Conservation (phyloP, 2,797 vertebrate genomes). For the Manis pentadactyla region DNA sequence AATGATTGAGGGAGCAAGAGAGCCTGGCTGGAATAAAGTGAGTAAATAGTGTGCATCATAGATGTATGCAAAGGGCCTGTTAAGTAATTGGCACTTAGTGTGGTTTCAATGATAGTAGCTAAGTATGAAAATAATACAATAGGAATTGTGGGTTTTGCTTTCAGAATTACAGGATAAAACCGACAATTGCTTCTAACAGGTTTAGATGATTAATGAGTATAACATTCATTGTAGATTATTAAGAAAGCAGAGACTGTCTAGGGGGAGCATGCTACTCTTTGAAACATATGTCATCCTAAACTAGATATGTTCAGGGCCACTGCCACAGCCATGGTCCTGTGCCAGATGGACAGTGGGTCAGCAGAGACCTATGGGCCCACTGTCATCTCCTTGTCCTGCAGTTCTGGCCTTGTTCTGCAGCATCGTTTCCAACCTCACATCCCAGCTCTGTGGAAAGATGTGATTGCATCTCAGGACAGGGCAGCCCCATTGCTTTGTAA, state of each 20-base stretch:
- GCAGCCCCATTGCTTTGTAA: neutral
- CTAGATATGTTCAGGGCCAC: neutral
- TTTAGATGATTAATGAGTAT: conserved; percentile 15
- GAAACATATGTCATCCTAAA: neutral
- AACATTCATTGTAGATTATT: neutral
- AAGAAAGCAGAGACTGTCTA: neutral
- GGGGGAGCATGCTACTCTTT: neutral
- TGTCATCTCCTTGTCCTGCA: neutral
- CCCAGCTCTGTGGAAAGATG: neutral
- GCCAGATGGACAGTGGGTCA: neutral
- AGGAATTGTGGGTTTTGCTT: neutral
- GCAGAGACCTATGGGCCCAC: neutral
- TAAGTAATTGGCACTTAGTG: neutral
- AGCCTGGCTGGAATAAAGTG: neutral
- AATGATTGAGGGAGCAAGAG: neutral
- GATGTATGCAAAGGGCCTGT: neutral
- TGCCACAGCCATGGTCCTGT: neutral
- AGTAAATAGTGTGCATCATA: neutral
- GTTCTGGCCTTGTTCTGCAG: neutral
- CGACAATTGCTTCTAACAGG: neutral
- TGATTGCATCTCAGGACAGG: neutral
- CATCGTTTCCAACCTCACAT: fast-evolving
- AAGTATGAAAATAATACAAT: neutral
- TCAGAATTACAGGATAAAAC: neutral
- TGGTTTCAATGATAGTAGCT: neutral